Percentiles rank a stretch among this genome's conserved stretches.
Evolutionary conservation across 2,797 vertebrate species (phyloP).

Genomic region (Aplochiton taeniatus): DNA sequence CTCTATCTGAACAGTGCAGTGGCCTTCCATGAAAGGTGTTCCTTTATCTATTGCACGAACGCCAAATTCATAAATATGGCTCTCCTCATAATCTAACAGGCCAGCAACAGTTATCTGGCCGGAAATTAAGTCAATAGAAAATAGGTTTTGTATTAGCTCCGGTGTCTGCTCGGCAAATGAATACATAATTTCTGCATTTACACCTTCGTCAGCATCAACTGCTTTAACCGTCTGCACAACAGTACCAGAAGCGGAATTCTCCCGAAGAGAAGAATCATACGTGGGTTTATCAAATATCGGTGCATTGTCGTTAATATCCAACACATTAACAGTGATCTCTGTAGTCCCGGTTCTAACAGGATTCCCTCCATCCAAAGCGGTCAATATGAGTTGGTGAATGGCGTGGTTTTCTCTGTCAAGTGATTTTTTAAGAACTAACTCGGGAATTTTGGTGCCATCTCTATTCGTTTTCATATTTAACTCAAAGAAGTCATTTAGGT

Average conservation of each 20-base stretch:
- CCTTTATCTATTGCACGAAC: constrained; percentile 71
- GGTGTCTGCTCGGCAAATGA: constrained; percentile 41
- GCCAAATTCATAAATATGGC: constrained; percentile 53
- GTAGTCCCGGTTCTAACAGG: constrained; percentile 34
- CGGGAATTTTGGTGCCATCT: constrained; percentile 49
- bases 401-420: constrained; percentile 69
- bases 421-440: constrained; percentile 66
- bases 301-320: constrained; percentile 62
- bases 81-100: background rate
- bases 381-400: constrained; percentile 60
- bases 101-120: constrained; percentile 39
- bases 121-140: constrained; percentile 44
- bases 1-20: constrained; percentile 48
- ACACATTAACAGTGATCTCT: constrained; percentile 37
- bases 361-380: constrained; percentile 72
- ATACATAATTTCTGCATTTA: constrained; percentile 58
- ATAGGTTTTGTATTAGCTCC: constrained; percentile 30
- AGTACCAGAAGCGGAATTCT: constrained; percentile 1
- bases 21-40: constrained; percentile 45
- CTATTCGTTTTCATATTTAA: constrained; percentile 52
- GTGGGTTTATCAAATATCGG: constrained; percentile 6
- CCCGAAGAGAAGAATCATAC: constrained; percentile 9
- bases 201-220: constrained; percentile 65
- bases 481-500: constrained; percentile 41
- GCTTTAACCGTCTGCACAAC: constrained; percentile 52